Evolutionary conservation across 2,113 vertebrate species (phyloP), one percentile per base, ranked within the genome.

Genomic region (Psittacus erithacus): DNA sequence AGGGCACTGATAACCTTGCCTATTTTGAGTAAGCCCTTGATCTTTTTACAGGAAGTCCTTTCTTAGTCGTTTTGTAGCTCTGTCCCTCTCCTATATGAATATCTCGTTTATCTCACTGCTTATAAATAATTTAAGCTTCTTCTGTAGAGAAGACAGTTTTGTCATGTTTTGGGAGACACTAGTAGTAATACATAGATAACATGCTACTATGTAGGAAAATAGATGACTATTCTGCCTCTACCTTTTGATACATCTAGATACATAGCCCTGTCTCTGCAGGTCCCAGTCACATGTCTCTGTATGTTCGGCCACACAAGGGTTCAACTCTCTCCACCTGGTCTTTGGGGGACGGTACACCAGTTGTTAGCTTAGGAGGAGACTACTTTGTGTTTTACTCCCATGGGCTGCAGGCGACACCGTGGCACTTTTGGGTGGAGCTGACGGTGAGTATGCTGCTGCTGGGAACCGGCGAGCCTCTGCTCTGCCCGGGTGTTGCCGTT

Each of bases 321-420:
- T 96, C 98, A 0, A 92, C 94, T 11, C 97, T 99, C 35, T 98
- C 98, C 73, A 96, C 97, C 64, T 99, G 99, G 99, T 99, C 99
- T 60, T 98, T 99, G 0, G 99, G 99, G 8, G 98, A 99, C 14
- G 99, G 99, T 22, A 96, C 65, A 5, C 99, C 99, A 0, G 96
- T 98, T 39, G 97, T 98, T 31, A 98, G 99, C 63, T 57, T 97
- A 75, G 98, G 97, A 28, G 98, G 99, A 60, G 99, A 99, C 94
- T 99, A 99, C 94, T 99, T 99, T 65, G 97, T 99, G 44, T 99
- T 99, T 96, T 99, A 99, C 90, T 99, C 99, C 35, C 99, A 96
- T 1, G 99, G 99, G 79, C 98, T 99, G 8, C 97, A 98, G 3
- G 98, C 99, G 5, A 96, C 97, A 3, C 95, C 98, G 0, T 99